phyloP scores from a whole-genome alignment of 2,113 vertebrate species.

The Serilophus lunatus region DNA sequence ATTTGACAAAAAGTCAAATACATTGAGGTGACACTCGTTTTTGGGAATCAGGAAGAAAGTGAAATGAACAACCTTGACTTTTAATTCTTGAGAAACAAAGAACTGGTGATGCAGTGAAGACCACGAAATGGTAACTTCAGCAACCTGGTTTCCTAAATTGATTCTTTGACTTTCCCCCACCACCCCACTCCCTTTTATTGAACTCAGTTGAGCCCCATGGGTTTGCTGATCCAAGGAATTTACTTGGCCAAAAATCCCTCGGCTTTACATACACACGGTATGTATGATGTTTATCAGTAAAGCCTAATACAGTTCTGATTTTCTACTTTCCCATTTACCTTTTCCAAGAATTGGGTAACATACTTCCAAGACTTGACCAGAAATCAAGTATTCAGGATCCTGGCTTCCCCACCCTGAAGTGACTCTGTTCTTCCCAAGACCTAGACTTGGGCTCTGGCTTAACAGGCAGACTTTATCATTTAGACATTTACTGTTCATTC shows the following conservation, averaged over 20 bases:
- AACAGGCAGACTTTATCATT: neutral
- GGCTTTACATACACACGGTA: fast-evolving
- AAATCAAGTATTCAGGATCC: neutral
- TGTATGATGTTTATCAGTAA: neutral
- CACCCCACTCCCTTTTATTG: neutral
- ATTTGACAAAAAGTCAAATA: neutral
- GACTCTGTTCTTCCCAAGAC: neutral
- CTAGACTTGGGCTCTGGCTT: neutral
- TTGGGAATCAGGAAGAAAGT: neutral
- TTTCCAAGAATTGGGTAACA: neutral
- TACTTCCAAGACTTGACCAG: neutral
- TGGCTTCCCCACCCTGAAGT: neutral
- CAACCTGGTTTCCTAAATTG: neutral
- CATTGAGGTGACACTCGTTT: neutral
- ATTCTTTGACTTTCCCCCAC: neutral
- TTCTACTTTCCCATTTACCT: neutral
- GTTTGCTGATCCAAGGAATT: neutral
- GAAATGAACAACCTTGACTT: neutral
- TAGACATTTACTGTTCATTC: neutral
- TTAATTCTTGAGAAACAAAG: neutral
- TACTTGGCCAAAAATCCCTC: neutral
- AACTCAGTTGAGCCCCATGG: fast-evolving
- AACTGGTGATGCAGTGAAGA: neutral
- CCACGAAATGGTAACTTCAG: neutral
- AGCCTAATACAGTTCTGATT: neutral